phyloP scores from a whole-genome alignment of 2,888 invertebrate species.

The Malthinus flaveolus region DNA sequence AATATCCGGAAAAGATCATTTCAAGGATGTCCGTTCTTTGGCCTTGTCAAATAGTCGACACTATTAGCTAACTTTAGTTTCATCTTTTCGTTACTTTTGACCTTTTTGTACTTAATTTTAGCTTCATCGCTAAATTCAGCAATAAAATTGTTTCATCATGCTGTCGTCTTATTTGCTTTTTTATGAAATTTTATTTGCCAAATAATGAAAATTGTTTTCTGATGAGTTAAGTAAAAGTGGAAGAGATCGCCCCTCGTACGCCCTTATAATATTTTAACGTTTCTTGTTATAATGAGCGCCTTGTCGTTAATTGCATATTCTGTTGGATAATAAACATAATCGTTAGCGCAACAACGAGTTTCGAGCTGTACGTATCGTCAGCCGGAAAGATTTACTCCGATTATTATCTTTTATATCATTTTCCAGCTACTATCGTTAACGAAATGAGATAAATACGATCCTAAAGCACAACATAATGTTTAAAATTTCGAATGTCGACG shows the following conservation, averaged over 20 bases:
- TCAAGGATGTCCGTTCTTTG: constrained; percentile 11
- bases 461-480: constrained; percentile 1
- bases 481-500: constrained; percentile 5
- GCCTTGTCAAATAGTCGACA: constrained; percentile 3
- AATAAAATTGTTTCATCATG: too few relatives aligned
- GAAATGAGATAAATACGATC: constrained; percentile 10
- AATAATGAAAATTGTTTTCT: too few relatives aligned
- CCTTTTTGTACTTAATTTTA: too few relatives aligned
- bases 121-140: too few relatives aligned
- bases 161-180: too few relatives aligned
- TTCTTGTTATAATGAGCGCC: constrained; percentile 46
- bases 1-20: constrained; percentile 22
- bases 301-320: constrained; percentile 49
- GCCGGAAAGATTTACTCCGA: constrained; percentile 24
- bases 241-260: too few relatives aligned
- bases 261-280: constrained; percentile 34
- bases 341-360: constrained; percentile 41
- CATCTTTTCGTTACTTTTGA: not conserved
- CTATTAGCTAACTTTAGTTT: constrained; percentile 12
- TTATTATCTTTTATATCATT: constrained; percentile 27
- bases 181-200: too few relatives aligned
- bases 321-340: constrained; percentile 48
- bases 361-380: constrained; percentile 16
- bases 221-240: too few relatives aligned
- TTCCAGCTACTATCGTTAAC: constrained; percentile 11